Percentiles rank a stretch among this genome's conserved stretches.
Evolutionary conservation across 2,797 vertebrate genomes (phyloP).

Genomic region (Pipistrellus nathusii): DNA sequence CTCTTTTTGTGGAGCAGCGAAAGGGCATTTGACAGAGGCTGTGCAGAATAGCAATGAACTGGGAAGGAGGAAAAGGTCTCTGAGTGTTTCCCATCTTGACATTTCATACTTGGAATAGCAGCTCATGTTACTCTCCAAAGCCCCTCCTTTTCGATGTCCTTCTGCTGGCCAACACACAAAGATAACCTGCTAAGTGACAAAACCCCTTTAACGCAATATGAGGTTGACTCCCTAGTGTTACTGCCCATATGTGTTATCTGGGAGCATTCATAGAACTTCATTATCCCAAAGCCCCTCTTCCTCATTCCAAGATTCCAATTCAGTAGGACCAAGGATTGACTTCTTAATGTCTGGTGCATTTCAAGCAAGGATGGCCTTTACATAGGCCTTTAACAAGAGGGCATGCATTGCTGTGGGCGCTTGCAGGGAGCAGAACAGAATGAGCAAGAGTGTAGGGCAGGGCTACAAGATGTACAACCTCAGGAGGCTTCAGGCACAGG

Average conservation of each 20-base stretch:
- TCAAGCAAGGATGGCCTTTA: neutral
- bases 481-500: neutral
- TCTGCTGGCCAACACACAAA: neutral
- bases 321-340: neutral
- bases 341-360: neutral
- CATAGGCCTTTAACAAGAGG: neutral
- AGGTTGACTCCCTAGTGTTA: neutral
- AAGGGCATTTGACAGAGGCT: neutral
- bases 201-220: neutral
- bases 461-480: too few species aligned
- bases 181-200: neutral
- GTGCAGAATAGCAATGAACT: constrained; percentile 32
- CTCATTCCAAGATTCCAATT: neutral
- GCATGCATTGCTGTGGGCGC: neutral
- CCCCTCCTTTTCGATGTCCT: neutral
- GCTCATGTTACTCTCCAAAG: neutral
- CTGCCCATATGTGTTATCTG: neutral
- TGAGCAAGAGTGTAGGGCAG: neutral
- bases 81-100: neutral
- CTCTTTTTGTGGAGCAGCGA: neutral
- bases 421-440: neutral
- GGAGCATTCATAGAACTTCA: neutral
- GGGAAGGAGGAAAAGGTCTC: neutral
- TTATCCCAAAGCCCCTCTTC: neutral
- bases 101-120: neutral